Base-by-base conservation (phyloP, 2,888 invertebrate species). In the Aelia acuminata region DNA sequence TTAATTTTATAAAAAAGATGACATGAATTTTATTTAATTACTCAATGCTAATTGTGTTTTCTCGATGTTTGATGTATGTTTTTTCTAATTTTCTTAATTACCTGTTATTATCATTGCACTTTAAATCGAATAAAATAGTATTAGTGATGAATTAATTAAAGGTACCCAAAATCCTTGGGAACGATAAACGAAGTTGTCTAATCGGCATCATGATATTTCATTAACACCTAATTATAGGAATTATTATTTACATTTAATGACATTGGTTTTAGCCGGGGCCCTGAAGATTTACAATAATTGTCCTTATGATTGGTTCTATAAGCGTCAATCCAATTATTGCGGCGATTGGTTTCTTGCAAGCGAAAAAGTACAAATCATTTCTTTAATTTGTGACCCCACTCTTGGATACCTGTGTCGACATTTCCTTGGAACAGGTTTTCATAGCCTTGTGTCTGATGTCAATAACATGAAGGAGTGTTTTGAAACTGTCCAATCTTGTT, bases 161-260 rank as follows among this genome's bases (percentile, higher is more conserved):
- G n/a, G n/a, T n/a, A n/a, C 10, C 2, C 1, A 26, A 5, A 31
- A 31, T 18, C 63, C 63, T 63, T 63, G 31, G 63, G 35, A 26
- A 26, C 57, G 57, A n/a, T 11, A n/a, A 50, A 53, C 53, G n/a
- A 10, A 11, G n/a, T n/a, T n/a, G 63, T 70, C 35, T 18, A 70
- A 70, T 70, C 20, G 3, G 63, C 63, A 18, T 70, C 35, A 70
- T 35, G 7, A 70, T 18, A 11, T 70, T 70, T 63, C 26, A 31
- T 63, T 70, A 35, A 35, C 63, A 7, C 1, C 35, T 18, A 70
- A 70, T 35, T 35, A 35, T 35, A 7, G 31, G 7, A 31, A 35
- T 70, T 70, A 35, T 18, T 35, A 70, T 70, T 70, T 35, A 35
- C 63, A 70, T 70, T 20, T 70, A 70, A 70, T 70, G 63, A 70